A percentile compares a stretch with the other conserved stretches of the same genome.
phyloP scores from a whole-genome alignment of 2,888 invertebrate genomes.

The Nephrotoma appendiculata region DNA sequence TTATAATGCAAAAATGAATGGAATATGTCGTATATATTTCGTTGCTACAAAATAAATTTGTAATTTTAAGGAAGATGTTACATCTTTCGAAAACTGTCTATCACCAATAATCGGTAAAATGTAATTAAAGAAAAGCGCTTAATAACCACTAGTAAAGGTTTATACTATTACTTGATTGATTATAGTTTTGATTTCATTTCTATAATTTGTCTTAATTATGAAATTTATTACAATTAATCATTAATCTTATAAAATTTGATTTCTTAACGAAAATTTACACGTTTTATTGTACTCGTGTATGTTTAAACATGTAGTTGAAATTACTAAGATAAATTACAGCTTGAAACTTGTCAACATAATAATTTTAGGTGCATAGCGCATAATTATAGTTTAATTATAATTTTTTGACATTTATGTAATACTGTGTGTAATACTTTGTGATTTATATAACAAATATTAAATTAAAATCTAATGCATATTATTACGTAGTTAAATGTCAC shows the following conservation, averaged over 20 bases:
- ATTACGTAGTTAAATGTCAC: neutral
- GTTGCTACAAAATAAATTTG: no score
- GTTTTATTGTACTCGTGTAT: neutral
- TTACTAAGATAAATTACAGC: neutral
- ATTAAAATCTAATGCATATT: neutral
- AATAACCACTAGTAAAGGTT: no score
- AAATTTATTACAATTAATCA: neutral
- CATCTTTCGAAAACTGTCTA: no score
- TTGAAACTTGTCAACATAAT: neutral
- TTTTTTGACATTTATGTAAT: neutral
- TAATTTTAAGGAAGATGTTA: no score
- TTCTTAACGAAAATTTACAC: neutral
- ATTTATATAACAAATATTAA: neutral
- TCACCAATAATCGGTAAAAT: no score
- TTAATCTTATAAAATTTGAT: neutral
- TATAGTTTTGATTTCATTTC: neutral
- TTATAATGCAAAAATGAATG: no score
- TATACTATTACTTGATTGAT: neutral
- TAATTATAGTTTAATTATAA: neutral
- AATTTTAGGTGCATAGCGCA: neutral
- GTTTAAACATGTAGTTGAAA: neutral
- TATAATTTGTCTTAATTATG: neutral
- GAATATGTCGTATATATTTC: no score
- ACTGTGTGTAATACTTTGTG: neutral
- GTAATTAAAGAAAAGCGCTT: no score